Percentiles rank a stretch among this genome's conserved stretches.
Conservation (phyloP, 1,140 invertebrate genomes). For the Mizuhopecten yessoensis region DNA sequence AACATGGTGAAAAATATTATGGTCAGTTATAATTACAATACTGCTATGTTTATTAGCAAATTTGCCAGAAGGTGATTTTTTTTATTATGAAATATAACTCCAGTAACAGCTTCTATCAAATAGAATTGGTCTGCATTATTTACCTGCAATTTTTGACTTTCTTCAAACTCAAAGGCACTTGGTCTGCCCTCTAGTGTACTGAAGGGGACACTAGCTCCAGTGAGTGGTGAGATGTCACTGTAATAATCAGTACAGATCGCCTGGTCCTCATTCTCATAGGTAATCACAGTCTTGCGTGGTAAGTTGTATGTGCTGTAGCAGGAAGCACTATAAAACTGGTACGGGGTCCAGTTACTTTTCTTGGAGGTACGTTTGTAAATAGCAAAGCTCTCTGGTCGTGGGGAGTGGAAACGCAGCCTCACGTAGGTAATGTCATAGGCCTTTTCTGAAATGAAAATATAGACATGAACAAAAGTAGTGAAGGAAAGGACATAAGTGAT, state of each 20-base stretch:
- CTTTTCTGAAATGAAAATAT: conserved; percentile 90
- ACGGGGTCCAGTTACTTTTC: conserved; percentile 94
- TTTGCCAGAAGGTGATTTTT: no score
- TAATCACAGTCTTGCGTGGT: conserved; percentile 86
- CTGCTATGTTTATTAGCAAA: no score
- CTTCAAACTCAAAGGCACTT: conserved; percentile 95
- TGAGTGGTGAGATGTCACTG: conserved; percentile 97
- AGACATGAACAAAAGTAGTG: not conserved
- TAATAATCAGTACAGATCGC: conserved; percentile 98
- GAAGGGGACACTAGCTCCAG: conserved; percentile 97
- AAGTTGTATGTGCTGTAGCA: conserved; percentile 95
- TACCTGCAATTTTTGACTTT: conserved; percentile 94
- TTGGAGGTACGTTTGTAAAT: conserved; percentile 94
- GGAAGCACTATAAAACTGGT: conserved; percentile 97
- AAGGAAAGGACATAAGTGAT: no score
- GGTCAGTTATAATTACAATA: no score
- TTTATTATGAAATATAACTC: no score
- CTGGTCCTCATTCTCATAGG: conserved; percentile 88
- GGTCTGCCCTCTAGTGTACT: conserved; percentile 97
- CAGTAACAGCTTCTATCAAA: no score
- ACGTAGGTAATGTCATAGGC: conserved; percentile 99
- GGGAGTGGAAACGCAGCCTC: conserved; percentile 95
- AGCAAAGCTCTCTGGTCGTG: conserved; percentile 97
- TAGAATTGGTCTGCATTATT: conserved; percentile 64
- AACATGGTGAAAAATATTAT: no score